Evolutionary conservation across 2,113 vertebrate species (phyloP).

Genomic region (Saccopteryx bilineata): DNA sequence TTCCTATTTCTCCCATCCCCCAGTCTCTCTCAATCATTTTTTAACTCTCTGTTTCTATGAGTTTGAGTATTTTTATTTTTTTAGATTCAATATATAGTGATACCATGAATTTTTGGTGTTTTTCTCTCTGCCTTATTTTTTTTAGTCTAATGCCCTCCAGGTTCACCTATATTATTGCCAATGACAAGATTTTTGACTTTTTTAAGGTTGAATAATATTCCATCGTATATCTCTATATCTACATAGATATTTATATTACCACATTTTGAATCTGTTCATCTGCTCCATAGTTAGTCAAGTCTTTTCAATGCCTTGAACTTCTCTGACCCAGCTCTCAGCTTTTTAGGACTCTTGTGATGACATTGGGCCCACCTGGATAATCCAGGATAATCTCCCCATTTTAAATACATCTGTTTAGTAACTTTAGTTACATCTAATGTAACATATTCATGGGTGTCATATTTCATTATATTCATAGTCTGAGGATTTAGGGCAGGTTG

Average conservation of each 20-base stretch:
- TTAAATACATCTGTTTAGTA: slow-evolving; percentile 4
- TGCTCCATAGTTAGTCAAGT: background rate
- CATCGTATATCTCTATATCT: background rate
- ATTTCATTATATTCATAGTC: background rate
- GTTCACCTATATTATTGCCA: background rate
- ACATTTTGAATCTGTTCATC: background rate
- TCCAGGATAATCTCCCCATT: background rate
- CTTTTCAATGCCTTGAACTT: background rate
- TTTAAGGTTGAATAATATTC: background rate
- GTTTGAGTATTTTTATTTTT: background rate
- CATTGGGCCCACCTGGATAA: background rate
- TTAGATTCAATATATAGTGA: background rate
- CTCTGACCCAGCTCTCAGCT: background rate
- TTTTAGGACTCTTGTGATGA: slow-evolving; percentile 22
- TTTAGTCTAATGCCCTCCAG: background rate
- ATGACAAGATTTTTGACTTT: background rate
- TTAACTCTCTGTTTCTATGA: background rate
- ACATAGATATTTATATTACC: background rate
- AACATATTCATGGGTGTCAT: background rate
- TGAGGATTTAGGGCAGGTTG: background rate
- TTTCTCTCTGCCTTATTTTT: slow-evolving; percentile 5
- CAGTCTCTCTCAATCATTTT: background rate
- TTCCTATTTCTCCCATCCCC: background rate
- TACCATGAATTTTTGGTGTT: background rate
- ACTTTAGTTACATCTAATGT: background rate